These are phyloP conservation scores for Eulemur mongoz DNA, from an alignment of 2,797 vertebrate genomes.

Conservation along the genomic window DNA sequence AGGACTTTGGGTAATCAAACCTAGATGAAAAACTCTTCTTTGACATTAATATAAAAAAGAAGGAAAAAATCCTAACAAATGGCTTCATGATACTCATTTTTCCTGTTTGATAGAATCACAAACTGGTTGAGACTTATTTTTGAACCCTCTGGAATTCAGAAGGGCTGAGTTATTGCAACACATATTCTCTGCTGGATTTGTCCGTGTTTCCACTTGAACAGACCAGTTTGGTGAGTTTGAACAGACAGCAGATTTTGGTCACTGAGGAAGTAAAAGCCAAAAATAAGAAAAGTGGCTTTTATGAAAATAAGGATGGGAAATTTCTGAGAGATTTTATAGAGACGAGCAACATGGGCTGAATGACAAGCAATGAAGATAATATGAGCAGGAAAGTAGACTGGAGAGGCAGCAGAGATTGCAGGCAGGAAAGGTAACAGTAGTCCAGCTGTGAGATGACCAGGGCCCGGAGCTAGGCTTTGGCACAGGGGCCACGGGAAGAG, in stretches of 20 bases:
- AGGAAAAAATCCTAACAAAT: background rate
- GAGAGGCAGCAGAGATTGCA: background rate
- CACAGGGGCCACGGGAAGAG: background rate
- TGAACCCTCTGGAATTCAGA: background rate
- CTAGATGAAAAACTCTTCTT: background rate
- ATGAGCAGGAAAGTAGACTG: background rate
- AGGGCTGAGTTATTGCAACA: background rate
- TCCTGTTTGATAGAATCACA: background rate
- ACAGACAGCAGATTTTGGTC: background rate
- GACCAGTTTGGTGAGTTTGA: background rate
- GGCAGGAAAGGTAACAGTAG: background rate
- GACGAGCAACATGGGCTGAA: background rate
- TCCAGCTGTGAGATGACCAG: constrained; percentile 26
- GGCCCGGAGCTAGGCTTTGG: background rate
- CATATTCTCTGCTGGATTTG: background rate
- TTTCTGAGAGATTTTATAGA: background rate
- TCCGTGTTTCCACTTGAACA: background rate
- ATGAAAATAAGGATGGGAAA: background rate
- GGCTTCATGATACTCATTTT: background rate
- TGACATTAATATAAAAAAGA: background rate
- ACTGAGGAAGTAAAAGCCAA: background rate
- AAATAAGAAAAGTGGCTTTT: background rate
- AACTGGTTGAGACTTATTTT: background rate
- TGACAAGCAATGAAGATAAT: background rate
- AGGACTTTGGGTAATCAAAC: background rate